These are phyloP conservation scores for Prionace glauca DNA, from an alignment of 2,797 vertebrate genomes.

Conservation along the genomic window DNA sequence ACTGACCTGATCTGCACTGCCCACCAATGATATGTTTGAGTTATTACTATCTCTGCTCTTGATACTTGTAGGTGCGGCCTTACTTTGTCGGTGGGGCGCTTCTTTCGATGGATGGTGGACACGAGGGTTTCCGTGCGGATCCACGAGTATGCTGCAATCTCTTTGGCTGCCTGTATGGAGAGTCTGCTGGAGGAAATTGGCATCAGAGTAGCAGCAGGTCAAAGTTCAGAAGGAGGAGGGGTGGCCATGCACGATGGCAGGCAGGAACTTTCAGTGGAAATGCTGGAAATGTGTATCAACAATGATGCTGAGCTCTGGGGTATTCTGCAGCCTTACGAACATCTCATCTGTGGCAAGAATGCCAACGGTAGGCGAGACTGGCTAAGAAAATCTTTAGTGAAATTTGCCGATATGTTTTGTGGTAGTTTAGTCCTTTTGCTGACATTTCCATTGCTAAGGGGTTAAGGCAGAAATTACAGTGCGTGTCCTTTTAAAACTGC, in stretches of 20 bases:
- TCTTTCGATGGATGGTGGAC: conserved; percentile 99
- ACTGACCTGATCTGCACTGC: not conserved
- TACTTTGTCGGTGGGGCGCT: conserved; percentile 82
- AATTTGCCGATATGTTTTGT: not conserved
- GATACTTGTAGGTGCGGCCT: conserved; percentile 69
- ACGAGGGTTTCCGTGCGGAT: conserved; percentile 90
- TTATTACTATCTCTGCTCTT: not conserved
- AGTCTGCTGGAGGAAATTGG: conserved; percentile 85
- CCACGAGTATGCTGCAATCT: conserved; percentile 90
- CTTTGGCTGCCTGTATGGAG: conserved; percentile 81
- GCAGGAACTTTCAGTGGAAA: conserved; percentile 66
- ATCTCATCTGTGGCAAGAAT: conserved; percentile 96
- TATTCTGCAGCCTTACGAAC: conserved; percentile 86
- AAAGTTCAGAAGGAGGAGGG: conserved; percentile 64
- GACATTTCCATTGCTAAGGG: not conserved
- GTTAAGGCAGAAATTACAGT: not conserved
- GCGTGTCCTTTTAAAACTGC: not conserved
- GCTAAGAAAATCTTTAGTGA: not conserved
- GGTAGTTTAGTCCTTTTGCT: not conserved
- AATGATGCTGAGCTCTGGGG: conserved; percentile 97
- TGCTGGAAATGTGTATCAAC: conserved; percentile 83
- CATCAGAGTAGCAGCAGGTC: conserved; percentile 68
- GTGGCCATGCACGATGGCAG: conserved; percentile 40
- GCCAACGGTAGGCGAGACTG: conserved; percentile 71
- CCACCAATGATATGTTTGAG: not conserved